A percentile compares a stretch with the other conserved stretches of the same genome.
Evolutionary conservation across 2,888 invertebrate species (phyloP).

Genomic region (Dione vanillae): DNA sequence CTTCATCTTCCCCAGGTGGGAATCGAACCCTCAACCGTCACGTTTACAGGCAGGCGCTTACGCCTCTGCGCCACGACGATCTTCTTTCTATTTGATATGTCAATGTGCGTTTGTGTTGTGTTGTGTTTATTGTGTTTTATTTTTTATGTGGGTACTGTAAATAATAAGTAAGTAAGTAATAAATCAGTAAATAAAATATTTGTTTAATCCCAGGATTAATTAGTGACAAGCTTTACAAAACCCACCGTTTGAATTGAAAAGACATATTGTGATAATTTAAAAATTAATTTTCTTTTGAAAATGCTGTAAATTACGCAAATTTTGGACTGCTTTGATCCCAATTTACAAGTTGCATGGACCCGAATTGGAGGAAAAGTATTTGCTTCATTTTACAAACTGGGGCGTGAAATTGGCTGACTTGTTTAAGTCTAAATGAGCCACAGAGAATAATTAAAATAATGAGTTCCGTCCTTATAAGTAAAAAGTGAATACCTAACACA

Average conservation of each 20-base stretch:
- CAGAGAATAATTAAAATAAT: slow-evolving; percentile 14
- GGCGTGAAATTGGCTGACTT: slow-evolving; percentile 29
- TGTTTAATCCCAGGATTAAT: background rate
- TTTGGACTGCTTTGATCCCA: slow-evolving; percentile 20
- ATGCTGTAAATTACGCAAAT: slow-evolving; percentile 23
- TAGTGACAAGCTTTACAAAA: background rate
- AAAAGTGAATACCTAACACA: background rate
- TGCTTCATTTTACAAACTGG: slow-evolving; percentile 27
- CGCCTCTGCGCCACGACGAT: no score
- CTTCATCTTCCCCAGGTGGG: no score
- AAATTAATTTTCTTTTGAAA: slow-evolving; percentile 15
- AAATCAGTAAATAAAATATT: background rate
- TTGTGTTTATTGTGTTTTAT: no score
- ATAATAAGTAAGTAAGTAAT: background rate
- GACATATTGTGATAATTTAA: slow-evolving; percentile 7
- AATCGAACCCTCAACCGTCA: no score
- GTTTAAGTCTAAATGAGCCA: slow-evolving; percentile 9
- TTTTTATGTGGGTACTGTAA: no score
- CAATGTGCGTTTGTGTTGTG: no score
- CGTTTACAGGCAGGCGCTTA: no score
- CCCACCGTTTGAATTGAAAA: background rate
- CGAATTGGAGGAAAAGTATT: slow-evolving; percentile 15
- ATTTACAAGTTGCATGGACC: slow-evolving; percentile 25
- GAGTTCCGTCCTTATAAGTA: background rate
- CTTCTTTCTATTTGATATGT: no score